Evolutionary conservation across 2,113 vertebrate genomes (phyloP).

Genomic region (Strix uralensis): DNA sequence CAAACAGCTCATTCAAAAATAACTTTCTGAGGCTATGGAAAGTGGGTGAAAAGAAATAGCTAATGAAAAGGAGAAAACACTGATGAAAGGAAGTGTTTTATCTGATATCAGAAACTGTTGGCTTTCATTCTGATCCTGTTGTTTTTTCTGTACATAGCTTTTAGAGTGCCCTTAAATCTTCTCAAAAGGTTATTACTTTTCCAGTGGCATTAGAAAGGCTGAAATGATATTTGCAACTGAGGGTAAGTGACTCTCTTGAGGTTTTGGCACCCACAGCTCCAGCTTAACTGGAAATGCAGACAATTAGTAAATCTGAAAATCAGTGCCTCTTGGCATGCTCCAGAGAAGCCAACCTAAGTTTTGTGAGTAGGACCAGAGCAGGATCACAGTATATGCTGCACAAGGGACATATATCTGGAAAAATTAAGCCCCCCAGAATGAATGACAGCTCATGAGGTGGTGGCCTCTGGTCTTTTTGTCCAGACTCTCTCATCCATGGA

Average conservation of each 20-base stretch:
- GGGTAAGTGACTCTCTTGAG: conserved; percentile 21
- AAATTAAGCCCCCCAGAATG: neutral
- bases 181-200: conserved; percentile 20
- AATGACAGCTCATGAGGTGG: neutral
- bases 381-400: neutral
- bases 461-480: neutral
- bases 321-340: neutral
- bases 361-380: neutral
- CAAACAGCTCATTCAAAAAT: neutral
- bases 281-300: conserved; percentile 7
- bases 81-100: neutral
- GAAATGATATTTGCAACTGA: neutral
- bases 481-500: neutral
- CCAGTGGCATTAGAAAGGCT: neutral
- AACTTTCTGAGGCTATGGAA: neutral
- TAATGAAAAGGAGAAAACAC: neutral
- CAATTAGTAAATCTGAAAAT: conserved; percentile 27
- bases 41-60: neutral
- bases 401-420: neutral
- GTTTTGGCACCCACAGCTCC: conserved; percentile 23
- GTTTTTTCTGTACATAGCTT: neutral
- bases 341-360: neutral
- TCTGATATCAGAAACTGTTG: neutral
- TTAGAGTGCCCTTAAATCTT: neutral
- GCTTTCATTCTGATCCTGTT: neutral